Evolutionary conservation across 2,888 invertebrate genomes (phyloP).

Genomic region (Brenthis hecate): DNA sequence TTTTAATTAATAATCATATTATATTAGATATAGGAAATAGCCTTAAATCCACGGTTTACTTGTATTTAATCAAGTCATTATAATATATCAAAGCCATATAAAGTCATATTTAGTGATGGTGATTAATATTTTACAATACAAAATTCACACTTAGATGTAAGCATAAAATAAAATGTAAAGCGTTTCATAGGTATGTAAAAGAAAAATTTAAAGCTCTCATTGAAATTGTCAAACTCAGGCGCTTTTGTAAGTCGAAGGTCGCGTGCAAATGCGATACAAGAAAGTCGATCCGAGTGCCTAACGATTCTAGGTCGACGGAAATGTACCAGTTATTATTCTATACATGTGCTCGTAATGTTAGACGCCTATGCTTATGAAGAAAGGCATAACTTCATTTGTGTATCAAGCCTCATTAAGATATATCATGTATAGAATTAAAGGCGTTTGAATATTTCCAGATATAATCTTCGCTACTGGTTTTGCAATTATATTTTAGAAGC

Average conservation of each 20-base stretch:
- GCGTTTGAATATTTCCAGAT: too few relatives aligned
- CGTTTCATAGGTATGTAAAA: neutral
- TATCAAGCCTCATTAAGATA: slow-evolving; percentile 5
- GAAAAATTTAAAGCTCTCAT: slow-evolving; percentile 1
- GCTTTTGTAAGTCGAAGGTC: slow-evolving; percentile 16
- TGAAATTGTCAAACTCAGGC: slow-evolving; percentile 5
- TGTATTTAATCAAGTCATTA: too few relatives aligned
- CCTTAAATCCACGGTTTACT: too few relatives aligned
- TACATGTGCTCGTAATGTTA: slow-evolving; percentile 16
- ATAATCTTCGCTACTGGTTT: too few relatives aligned
- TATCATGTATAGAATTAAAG: neutral
- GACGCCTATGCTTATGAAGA: slow-evolving; percentile 13
- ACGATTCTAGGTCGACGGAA: slow-evolving; percentile 21
- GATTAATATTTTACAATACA: too few relatives aligned
- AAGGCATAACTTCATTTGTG: slow-evolving; percentile 5
- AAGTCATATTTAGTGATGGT: too few relatives aligned
- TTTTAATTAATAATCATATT: too few relatives aligned
- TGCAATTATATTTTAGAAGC: too few relatives aligned
- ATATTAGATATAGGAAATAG: too few relatives aligned
- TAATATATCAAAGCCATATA: too few relatives aligned
- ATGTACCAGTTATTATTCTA: slow-evolving; percentile 23
- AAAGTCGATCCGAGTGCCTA: slow-evolving; percentile 21
- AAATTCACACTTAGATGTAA: too few relatives aligned
- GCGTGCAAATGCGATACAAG: slow-evolving; percentile 17
- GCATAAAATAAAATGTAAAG: too few relatives aligned